Evolutionary conservation across 2,888 invertebrate genomes (phyloP).

Genomic region (Odontocerum albicorne): DNA sequence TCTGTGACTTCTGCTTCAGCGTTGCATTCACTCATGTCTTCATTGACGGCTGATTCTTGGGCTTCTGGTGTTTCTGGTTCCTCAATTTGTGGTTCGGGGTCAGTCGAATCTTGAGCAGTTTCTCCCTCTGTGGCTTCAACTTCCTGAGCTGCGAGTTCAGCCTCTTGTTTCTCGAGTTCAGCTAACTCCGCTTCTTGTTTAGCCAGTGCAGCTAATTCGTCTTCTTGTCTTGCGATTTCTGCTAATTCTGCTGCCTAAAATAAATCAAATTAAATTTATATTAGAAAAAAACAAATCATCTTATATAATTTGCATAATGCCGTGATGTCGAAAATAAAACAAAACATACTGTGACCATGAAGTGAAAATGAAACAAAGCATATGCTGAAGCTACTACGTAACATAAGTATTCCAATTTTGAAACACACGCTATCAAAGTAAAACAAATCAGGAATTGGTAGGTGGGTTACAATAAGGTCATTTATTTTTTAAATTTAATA

Average conservation of each 20-base stretch:
- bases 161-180: constrained; percentile 41
- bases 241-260: constrained; percentile 68
- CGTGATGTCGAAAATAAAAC: no score
- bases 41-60: constrained; percentile 40
- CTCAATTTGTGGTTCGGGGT: constrained; percentile 50
- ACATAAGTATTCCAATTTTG: no score
- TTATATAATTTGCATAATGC: no score
- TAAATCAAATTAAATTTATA: constrained; percentile 4
- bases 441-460: no score
- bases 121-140: constrained; percentile 40
- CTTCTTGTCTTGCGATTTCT: constrained; percentile 63
- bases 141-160: constrained; percentile 41
- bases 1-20: constrained; percentile 55
- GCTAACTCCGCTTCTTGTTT: constrained; percentile 55
- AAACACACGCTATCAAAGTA: no score
- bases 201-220: constrained; percentile 60
- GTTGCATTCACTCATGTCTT: constrained; percentile 53
- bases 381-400: no score
- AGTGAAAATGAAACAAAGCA: no score
- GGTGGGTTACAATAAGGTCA: no score
- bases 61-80: constrained; percentile 52
- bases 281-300: neutral
- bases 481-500: no score
- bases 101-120: constrained; percentile 28
- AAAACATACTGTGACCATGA: no score